Base-by-base conservation (phyloP, 1,140 invertebrate genomes). In the Parasteatoda tepidariorum region DNA sequence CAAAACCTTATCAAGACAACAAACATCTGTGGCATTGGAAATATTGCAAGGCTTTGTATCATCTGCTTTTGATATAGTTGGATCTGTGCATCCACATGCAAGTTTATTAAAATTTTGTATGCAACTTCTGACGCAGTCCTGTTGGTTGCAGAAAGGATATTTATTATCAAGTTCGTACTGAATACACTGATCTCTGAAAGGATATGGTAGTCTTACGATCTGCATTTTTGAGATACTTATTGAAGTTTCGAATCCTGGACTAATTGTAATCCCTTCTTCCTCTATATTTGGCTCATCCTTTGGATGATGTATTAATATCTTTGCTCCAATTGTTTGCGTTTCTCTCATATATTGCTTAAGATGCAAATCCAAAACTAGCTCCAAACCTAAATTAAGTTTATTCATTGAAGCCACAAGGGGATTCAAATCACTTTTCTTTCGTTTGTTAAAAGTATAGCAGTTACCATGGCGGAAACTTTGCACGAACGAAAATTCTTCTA, bases 181-280 rank as follows among this genome's bases (percentile, higher is more conserved):
- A 71, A 13, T 22, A 18, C 78, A 82, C 3, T 33, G 22, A 22
- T 81, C 76, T 70, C 28, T 68, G 26, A 59, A 81, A n/a, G 76
- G 76, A 26, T n/a, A 22, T 38, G 76, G 76, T 0, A 81, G 13
- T 62, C 76, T 33, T 2, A 15, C 7, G 3, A 28, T 34, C 5
- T 30, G 4, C 5, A 26, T 41, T 59, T 82, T 62, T 1, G 2
- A 3, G 2, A 82, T n/a, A 31, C 67, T 55, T 59, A 82, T 22
- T 0, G 31, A 67, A 9, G 33, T 71, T 48, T 82, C 68, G 13
- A 48, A 38, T 6, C 79, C 79, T 31, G 79, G 79, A 2, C 24
- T 1, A 9, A 82, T 15, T 11, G 38, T 33, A 9, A 62, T 31
- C 3, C 79, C 79, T 9, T 73, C 34, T 18, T 48, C 68, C 13